A percentile compares a stretch with the other conserved stretches of the same genome.
phyloP scores from a whole-genome alignment of 2,113 vertebrate genomes.

The Empidonax traillii region DNA sequence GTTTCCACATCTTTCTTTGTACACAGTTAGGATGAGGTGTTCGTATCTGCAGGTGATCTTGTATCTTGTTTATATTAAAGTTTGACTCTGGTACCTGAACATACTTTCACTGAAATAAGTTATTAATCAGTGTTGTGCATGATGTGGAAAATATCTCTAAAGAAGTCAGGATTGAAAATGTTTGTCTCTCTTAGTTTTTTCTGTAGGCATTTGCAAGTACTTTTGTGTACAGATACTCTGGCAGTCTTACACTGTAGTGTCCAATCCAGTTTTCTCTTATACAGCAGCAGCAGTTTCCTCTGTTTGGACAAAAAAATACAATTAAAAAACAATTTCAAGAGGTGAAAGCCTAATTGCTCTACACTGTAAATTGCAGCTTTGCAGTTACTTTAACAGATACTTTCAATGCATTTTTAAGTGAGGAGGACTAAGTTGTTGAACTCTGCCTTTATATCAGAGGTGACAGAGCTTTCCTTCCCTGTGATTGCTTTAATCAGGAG shows the following conservation, averaged over 20 bases:
- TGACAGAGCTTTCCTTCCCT: not conserved
- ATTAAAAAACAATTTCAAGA: not conserved
- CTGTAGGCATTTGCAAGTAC: not conserved
- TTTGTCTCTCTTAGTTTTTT: not conserved
- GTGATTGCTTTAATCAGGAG: not conserved
- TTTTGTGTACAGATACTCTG: not conserved
- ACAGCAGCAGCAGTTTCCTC: not conserved
- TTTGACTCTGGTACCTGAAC: not conserved
- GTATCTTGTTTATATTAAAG: not conserved
- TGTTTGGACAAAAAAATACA: not conserved
- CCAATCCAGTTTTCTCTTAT: not conserved
- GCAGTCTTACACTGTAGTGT: not conserved
- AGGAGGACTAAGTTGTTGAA: not conserved
- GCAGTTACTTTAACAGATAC: not conserved
- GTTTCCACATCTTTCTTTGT: not conserved
- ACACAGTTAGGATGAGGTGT: not conserved
- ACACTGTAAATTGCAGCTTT: not conserved
- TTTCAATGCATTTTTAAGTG: not conserved
- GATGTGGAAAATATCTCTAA: not conserved
- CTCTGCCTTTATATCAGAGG: not conserved
- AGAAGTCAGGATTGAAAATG: not conserved
- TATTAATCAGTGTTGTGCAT: not conserved
- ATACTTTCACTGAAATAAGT: not conserved
- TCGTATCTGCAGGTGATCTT: not conserved
- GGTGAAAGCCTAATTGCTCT: not conserved